Conservation (phyloP, 2,797 vertebrate species). For the Gastrophryne carolinensis region DNA sequence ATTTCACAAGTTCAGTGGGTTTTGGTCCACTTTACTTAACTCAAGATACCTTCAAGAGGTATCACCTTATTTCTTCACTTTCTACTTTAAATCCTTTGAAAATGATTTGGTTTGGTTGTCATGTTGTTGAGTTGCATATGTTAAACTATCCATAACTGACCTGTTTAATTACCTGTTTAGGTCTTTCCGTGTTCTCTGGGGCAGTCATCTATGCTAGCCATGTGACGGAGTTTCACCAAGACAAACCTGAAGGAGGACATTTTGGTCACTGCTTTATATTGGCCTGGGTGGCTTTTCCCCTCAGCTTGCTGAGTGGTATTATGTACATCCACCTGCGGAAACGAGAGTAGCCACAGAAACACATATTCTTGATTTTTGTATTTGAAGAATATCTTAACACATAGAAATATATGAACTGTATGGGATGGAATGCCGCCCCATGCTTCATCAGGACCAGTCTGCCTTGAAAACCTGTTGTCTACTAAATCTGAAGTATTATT, state of each 20-base stretch:
- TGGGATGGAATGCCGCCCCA: neutral
- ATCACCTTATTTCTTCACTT: too few relatives aligned
- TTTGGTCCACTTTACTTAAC: too few relatives aligned
- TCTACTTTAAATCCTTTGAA: too few relatives aligned
- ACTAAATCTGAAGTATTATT: neutral
- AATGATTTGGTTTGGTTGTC: too few relatives aligned
- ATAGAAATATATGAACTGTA: too few relatives aligned
- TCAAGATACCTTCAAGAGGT: too few relatives aligned
- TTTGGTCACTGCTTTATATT: constrained; percentile 85
- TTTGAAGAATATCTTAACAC: neutral
- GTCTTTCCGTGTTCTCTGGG: constrained; percentile 75
- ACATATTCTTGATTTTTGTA: neutral
- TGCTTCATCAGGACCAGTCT: neutral
- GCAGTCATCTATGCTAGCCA: constrained; percentile 83
- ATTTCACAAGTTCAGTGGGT: too few relatives aligned
- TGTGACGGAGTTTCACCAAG: constrained; percentile 69
- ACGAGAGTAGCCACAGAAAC: constrained; percentile 69
- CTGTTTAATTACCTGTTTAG: constrained; percentile 58
- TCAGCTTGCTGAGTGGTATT: constrained; percentile 76
- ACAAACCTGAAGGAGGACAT: constrained; percentile 64
- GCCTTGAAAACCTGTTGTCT: neutral
- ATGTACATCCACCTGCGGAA: constrained; percentile 86
- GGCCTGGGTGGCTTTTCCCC: constrained; percentile 81
- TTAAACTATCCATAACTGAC: neutral
- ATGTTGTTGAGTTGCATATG: too few relatives aligned